These are phyloP conservation scores for Drosophila mimetica DNA, from an alignment of 2,888 invertebrate species.

Conservation along the genomic window DNA sequence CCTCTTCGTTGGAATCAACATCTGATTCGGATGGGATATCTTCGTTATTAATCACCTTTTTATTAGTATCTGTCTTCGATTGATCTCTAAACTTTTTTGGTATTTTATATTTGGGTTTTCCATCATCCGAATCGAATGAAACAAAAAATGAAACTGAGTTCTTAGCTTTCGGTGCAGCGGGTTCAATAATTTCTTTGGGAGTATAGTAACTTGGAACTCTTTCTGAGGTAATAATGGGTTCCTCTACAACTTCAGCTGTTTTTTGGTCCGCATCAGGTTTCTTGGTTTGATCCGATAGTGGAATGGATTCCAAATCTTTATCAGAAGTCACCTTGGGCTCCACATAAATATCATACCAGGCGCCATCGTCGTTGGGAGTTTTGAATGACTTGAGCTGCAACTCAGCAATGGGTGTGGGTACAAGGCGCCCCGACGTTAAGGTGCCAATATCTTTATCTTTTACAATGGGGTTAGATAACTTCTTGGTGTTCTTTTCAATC, in stretches of 20 bases:
- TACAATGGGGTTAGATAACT: conserved; percentile 18
- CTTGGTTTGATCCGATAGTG: background rate
- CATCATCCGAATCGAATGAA: conserved; percentile 59
- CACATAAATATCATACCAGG: conserved; percentile 60
- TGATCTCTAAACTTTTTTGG: conserved; percentile 42
- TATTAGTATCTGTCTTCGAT: background rate
- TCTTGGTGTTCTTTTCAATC: conserved; percentile 57
- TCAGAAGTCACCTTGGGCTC: conserved; percentile 7
- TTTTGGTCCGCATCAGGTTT: background rate
- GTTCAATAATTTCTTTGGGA: conserved; percentile 50
- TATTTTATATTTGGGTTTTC: conserved; percentile 44
- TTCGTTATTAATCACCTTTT: background rate
- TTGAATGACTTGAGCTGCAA: conserved; percentile 75
- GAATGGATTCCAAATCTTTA: background rate
- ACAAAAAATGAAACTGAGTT: conserved; percentile 67
- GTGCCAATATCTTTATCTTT: conserved; percentile 53
- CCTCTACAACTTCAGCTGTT: background rate
- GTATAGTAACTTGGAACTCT: conserved; percentile 51
- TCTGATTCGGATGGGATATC: background rate
- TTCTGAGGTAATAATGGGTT: conserved; percentile 10
- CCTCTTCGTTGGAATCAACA: conserved; percentile 7
- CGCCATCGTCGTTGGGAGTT: conserved; percentile 42
- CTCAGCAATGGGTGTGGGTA: conserved; percentile 69
- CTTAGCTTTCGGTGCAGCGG: conserved; percentile 38
- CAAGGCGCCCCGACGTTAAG: conserved; percentile 50